Conservation (phyloP, 2,113 vertebrate species). For the Neodon shergylaensis region DNA sequence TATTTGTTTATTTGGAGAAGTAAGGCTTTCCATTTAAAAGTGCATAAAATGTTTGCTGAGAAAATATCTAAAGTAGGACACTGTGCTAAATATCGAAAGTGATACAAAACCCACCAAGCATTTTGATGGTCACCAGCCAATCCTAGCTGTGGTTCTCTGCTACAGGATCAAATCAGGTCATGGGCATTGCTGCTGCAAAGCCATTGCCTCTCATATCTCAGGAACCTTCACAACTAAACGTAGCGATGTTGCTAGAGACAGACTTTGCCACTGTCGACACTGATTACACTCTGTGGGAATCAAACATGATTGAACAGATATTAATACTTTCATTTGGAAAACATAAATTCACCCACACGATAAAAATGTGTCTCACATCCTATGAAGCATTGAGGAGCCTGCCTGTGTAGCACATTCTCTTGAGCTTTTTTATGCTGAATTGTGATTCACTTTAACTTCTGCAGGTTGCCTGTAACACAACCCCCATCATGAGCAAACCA, state of each 20-base stretch:
- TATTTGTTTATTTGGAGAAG: conserved; percentile 52
- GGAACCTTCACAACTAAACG: neutral
- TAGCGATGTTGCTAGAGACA: neutral
- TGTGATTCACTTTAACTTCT: neutral
- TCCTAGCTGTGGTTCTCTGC: neutral
- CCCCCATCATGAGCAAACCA: accelerated
- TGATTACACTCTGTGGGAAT: neutral
- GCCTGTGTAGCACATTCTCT: neutral
- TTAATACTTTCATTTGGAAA: neutral
- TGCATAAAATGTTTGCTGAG: conserved; percentile 57
- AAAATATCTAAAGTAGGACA: conserved; percentile 35
- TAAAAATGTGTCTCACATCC: neutral
- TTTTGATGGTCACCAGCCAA: neutral
- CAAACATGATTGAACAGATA: neutral
- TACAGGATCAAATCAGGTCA: conserved; percentile 47
- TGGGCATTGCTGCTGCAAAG: neutral
- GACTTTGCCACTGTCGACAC: neutral
- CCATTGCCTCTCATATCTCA: neutral
- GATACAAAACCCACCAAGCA: conserved; percentile 55
- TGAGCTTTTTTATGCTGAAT: neutral
- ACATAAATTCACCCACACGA: neutral
- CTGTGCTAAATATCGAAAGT: conserved; percentile 18
- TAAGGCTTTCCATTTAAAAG: conserved; percentile 53
- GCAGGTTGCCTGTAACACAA: neutral
- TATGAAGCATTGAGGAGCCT: neutral